Percentiles rank a stretch among this genome's conserved stretches.
phyloP scores from a whole-genome alignment of 2,888 invertebrate genomes.

The Heliconius ismenius region DNA sequence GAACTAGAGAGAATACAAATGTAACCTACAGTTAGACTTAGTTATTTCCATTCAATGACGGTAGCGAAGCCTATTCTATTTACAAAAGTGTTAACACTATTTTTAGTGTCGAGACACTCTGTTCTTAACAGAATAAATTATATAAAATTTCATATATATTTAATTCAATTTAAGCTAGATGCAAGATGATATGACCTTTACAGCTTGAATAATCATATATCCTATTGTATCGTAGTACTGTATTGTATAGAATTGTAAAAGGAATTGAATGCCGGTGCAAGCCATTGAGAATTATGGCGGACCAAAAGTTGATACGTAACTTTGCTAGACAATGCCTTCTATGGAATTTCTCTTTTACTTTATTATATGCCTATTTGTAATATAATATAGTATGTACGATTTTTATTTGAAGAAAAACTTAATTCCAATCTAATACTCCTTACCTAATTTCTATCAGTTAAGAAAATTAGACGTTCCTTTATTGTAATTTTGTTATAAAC shows the following conservation, averaged over 20 bases:
- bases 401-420: neutral
- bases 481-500: too few relatives aligned
- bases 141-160: slow-evolving; percentile 1
- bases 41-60: too few relatives aligned
- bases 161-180: slow-evolving; percentile 27
- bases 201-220: slow-evolving; percentile 38
- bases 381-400: neutral
- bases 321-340: slow-evolving; percentile 36
- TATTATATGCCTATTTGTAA: neutral
- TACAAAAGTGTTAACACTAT: too few relatives aligned
- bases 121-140: neutral
- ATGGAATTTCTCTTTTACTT: slow-evolving; percentile 34
- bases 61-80: too few relatives aligned
- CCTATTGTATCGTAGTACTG: slow-evolving; percentile 33
- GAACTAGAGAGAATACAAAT: neutral
- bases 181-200: slow-evolving; percentile 38
- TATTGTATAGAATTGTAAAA: slow-evolving; percentile 35
- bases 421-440: neutral
- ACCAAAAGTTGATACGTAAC: slow-evolving; percentile 36
- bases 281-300: slow-evolving; percentile 37
- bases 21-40: too few relatives aligned
- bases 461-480: too few relatives aligned
- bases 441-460: too few relatives aligned
- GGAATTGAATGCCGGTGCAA: slow-evolving; percentile 32
- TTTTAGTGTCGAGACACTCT: too few relatives aligned